Percentiles rank a stretch among this genome's conserved stretches.
phyloP scores from a whole-genome alignment of 2,113 vertebrate genomes.

The Heterotilapia buettikoferi region DNA sequence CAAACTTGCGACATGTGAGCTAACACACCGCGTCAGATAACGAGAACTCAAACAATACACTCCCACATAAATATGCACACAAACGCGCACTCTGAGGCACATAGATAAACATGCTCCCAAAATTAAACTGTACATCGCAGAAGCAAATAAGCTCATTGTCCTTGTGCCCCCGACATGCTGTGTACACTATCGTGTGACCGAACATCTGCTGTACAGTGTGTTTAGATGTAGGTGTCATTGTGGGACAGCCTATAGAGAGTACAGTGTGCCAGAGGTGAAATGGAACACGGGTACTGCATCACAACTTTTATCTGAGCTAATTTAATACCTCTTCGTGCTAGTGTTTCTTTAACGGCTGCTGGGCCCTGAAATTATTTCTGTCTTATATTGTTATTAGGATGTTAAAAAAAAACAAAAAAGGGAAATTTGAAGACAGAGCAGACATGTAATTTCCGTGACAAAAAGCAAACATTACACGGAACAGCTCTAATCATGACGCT shows the following conservation, averaged over 20 bases:
- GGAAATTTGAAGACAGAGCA: background rate
- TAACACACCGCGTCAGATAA: constrained; percentile 27
- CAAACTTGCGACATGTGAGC: constrained; percentile 34
- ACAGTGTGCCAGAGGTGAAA: background rate
- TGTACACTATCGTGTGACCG: background rate
- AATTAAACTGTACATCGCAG: background rate
- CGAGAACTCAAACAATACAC: constrained; percentile 15
- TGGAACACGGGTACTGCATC: background rate
- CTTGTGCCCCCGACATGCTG: background rate
- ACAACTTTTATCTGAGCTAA: background rate
- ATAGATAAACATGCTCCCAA: constrained; percentile 29
- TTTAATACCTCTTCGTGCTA: background rate
- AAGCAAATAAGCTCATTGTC: constrained; percentile 5
- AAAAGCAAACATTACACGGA: background rate
- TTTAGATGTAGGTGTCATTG: background rate
- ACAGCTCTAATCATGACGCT: background rate
- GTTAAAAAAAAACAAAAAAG: background rate
- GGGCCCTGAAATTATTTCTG: background rate
- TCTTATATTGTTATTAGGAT: background rate
- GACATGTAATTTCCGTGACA: background rate
- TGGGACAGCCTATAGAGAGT: background rate
- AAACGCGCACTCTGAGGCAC: background rate
- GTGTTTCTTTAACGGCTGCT: background rate
- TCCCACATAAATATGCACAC: constrained; percentile 33
- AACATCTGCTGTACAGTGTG: constrained; percentile 6